A percentile compares a stretch with the other conserved stretches of the same genome.
Evolutionary conservation across 2,888 invertebrate genomes (phyloP).

Genomic region (Stenolophus ochropezus): DNA sequence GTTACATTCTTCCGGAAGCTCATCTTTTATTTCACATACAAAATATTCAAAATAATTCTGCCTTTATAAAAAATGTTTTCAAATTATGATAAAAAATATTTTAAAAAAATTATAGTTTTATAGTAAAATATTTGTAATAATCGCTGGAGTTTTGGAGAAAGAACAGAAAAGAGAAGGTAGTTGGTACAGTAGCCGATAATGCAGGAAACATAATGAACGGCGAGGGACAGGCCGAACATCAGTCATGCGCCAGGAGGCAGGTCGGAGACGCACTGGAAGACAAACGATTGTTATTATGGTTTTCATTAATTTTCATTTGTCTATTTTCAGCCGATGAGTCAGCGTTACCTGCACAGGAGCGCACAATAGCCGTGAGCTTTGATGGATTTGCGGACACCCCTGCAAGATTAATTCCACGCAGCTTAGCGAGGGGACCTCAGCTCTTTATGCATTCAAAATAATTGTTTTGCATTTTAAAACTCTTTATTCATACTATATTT

Average conservation of each 20-base stretch:
- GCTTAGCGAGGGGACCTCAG: neutral
- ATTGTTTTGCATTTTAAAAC: neutral
- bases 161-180: too few species aligned
- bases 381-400: conserved; percentile 37
- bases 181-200: conserved; percentile 59
- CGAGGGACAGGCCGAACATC: conserved; percentile 60
- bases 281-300: conserved; percentile 69
- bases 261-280: conserved; percentile 63
- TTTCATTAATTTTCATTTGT: conserved; percentile 72
- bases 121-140: too few species aligned
- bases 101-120: too few species aligned
- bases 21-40: too few species aligned
- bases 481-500: neutral
- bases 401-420: neutral
- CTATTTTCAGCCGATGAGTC: conserved; percentile 68
- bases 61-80: too few species aligned
- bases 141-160: too few species aligned
- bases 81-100: too few species aligned
- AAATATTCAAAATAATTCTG: too few species aligned
- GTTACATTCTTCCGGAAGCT: too few species aligned
- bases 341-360: conserved; percentile 20
- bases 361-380: neutral
- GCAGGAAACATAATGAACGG: conserved; percentile 60
- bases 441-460: neutral
- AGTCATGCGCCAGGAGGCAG: conserved; percentile 45